Conservation (phyloP, 2,888 invertebrate species). For the Oscheius sp. region DNA sequence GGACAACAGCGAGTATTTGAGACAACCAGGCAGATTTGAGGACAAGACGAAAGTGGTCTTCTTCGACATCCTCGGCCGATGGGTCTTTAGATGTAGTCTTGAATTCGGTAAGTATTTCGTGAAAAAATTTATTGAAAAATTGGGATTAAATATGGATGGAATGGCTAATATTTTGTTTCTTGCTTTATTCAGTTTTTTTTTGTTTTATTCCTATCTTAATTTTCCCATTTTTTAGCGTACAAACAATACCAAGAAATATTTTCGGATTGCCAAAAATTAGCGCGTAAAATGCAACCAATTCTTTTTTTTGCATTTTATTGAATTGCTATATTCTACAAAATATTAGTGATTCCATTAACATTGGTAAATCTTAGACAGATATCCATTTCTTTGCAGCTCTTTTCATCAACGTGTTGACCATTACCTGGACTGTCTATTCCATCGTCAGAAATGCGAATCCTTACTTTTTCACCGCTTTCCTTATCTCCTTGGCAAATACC, state of each 20-base stretch:
- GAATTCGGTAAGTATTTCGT: conserved; percentile 71
- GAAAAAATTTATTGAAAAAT: not conserved
- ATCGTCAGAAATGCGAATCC: not conserved
- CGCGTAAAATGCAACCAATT: too few relatives aligned
- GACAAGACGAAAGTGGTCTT: conserved; percentile 76
- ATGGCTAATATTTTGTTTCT: not conserved
- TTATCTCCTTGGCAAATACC: not conserved
- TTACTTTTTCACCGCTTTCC: not conserved
- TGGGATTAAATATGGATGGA: not conserved
- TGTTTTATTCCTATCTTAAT: too few relatives aligned
- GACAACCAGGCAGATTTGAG: conserved; percentile 74
- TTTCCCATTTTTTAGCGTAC: too few relatives aligned
- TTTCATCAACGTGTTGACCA: not conserved
- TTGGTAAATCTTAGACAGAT: too few relatives aligned
- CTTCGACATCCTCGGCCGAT: conserved; percentile 84
- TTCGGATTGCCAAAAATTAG: too few relatives aligned
- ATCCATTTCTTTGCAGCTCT: conserved; percentile 11
- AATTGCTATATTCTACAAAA: too few relatives aligned
- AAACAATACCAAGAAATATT: too few relatives aligned
- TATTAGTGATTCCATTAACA: too few relatives aligned
- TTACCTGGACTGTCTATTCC: not conserved
- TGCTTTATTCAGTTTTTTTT: not conserved
- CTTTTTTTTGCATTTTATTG: too few relatives aligned
- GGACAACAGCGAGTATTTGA: conserved; percentile 68
- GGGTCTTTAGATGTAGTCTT: conserved; percentile 72